phyloP scores from a whole-genome alignment of 2,888 invertebrate species.

The Ophion obscuratus region DNA sequence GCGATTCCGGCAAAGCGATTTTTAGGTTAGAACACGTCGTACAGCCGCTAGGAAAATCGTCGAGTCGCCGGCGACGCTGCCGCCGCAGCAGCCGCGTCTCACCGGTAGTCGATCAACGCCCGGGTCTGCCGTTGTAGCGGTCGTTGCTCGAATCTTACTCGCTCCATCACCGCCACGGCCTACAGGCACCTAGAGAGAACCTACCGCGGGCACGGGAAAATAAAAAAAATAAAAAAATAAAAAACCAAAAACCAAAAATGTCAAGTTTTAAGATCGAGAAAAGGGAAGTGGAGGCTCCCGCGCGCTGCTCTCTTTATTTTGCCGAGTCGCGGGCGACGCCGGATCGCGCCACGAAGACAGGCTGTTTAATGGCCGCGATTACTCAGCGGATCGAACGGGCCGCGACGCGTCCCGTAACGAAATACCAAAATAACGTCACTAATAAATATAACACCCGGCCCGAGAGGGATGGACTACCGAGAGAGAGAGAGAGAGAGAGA shows the following conservation, averaged over 20 bases:
- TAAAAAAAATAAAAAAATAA: neutral
- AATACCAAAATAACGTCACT: conserved; percentile 84
- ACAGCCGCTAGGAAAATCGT: conserved; percentile 11
- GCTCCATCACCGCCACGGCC: conserved; percentile 78
- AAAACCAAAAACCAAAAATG: conserved; percentile 4
- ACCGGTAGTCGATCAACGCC: conserved; percentile 76
- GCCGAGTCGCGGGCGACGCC: conserved; percentile 38
- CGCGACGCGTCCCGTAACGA: conserved; percentile 80
- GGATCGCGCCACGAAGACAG: conserved; percentile 77
- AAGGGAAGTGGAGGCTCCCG: neutral
- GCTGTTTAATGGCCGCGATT: conserved; percentile 82
- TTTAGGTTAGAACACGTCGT: conserved; percentile 18
- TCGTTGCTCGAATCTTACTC: conserved; percentile 78
- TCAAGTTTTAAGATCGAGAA: neutral
- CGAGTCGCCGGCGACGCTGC: neutral
- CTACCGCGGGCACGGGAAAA: too few relatives aligned
- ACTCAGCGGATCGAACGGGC: conserved; percentile 83
- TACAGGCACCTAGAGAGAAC: conserved; percentile 1
- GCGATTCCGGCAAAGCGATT: conserved; percentile 14
- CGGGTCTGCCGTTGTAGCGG: conserved; percentile 78
- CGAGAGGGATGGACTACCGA: conserved; percentile 54
- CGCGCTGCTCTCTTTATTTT: neutral
- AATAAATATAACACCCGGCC: conserved; percentile 79
- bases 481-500: conserved; percentile 45
- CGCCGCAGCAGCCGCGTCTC: conserved; percentile 21